A percentile compares a stretch with the other conserved stretches of the same genome.
Conservation (phyloP, 2,888 invertebrate species). For the Zaprionus bogoriensis region DNA sequence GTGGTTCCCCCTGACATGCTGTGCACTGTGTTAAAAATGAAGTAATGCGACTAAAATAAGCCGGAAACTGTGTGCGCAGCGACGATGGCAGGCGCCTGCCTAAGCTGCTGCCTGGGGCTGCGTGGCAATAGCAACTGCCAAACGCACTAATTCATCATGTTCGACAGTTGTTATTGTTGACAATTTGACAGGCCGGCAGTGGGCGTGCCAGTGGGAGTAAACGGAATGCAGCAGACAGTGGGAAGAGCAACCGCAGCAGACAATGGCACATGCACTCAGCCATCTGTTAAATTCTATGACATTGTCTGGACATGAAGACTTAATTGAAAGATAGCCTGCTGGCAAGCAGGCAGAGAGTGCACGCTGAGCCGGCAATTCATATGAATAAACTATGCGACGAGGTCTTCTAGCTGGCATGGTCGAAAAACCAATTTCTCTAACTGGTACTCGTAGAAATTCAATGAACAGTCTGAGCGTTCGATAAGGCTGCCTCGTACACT, state of each 20-base stretch:
- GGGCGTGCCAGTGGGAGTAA: conserved; percentile 17
- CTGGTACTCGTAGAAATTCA: conserved; percentile 17
- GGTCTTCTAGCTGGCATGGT: background rate
- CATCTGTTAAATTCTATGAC: conserved; percentile 37
- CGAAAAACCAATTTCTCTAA: conserved; percentile 18
- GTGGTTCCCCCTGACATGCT: background rate
- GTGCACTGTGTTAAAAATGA: conserved; percentile 38
- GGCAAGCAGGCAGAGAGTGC: background rate
- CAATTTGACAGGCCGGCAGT: conserved; percentile 12
- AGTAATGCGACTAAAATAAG: conserved; percentile 37
- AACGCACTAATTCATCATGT: conserved; percentile 66
- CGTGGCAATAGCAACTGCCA: conserved; percentile 26
- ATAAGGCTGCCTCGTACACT: conserved; percentile 1
- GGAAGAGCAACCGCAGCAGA: background rate
- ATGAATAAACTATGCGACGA: conserved; percentile 25
- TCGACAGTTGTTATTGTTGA: conserved; percentile 54
- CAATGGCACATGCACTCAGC: conserved; percentile 8
- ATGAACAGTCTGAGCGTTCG: background rate
- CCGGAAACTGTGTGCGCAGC: conserved; percentile 1
- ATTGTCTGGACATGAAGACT: conserved; percentile 26
- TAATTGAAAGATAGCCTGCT: conserved; percentile 54
- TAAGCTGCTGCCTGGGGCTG: background rate
- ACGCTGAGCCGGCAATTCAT: conserved; percentile 27
- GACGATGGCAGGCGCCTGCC: background rate
- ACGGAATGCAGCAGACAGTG: background rate